phyloP scores from a whole-genome alignment of 2,797 vertebrate species.

The Pampus argenteus region DNA sequence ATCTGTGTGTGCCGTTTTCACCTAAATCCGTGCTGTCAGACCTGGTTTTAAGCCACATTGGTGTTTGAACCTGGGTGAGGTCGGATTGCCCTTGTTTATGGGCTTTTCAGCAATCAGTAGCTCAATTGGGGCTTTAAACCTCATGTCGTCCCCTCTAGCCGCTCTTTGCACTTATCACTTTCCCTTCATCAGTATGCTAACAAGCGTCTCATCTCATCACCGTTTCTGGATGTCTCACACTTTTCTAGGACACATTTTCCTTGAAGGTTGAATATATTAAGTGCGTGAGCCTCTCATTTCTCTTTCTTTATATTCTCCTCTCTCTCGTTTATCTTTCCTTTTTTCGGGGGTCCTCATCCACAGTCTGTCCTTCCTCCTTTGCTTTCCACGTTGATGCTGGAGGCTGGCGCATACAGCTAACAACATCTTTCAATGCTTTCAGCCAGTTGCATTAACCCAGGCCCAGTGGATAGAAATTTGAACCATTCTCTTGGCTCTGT shows the following conservation, averaged over 20 bases:
- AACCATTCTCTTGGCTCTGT: constrained; percentile 43
- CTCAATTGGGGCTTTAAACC: constrained; percentile 38
- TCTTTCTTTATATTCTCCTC: constrained; percentile 19
- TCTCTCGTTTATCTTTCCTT: constrained; percentile 22
- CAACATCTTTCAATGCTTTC: constrained; percentile 47
- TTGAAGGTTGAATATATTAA: constrained; percentile 73
- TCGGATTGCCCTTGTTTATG: constrained; percentile 67
- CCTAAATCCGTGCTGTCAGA: constrained; percentile 50
- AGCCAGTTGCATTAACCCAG: constrained; percentile 52
- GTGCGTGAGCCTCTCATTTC: constrained; percentile 34
- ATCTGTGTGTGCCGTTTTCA: not conserved
- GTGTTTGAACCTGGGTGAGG: constrained; percentile 60
- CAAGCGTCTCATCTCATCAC: constrained; percentile 54
- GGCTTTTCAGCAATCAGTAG: constrained; percentile 52
- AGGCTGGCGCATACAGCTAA: constrained; percentile 36
- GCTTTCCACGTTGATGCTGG: constrained; percentile 40
- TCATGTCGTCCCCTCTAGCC: constrained; percentile 25
- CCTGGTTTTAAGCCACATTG: constrained; percentile 38
- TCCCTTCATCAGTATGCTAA: constrained; percentile 63
- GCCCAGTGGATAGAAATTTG: constrained; percentile 44
- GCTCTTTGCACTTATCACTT: constrained; percentile 46
- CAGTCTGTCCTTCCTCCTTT: constrained; percentile 14
- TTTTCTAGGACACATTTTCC: constrained; percentile 71
- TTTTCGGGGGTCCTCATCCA: not conserved
- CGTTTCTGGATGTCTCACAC: constrained; percentile 45